A percentile compares a stretch with the other conserved stretches of the same genome.
Evolutionary conservation across 2,113 vertebrate genomes (phyloP).

Genomic region (Passer montanus): DNA sequence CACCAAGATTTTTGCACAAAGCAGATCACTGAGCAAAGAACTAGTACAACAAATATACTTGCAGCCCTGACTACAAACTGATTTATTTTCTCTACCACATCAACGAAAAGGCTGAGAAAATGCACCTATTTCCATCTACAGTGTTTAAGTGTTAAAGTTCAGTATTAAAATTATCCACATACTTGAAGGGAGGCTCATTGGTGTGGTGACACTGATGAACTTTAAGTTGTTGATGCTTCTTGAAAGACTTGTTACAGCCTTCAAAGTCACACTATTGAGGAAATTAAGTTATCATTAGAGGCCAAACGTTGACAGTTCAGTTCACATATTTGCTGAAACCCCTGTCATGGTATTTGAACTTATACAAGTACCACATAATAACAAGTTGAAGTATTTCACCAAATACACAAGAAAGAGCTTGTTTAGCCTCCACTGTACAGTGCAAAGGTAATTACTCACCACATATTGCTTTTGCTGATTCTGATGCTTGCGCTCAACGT

Average conservation of each 20-base stretch:
- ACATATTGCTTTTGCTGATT: slow-evolving; percentile 74
- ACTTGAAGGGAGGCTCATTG: slow-evolving; percentile 81
- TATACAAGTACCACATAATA: neutral
- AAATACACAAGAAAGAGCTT: neutral
- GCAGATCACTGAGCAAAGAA: neutral
- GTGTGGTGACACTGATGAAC: slow-evolving; percentile 83
- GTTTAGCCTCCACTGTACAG: neutral
- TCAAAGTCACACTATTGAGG: slow-evolving; percentile 80
- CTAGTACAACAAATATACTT: neutral
- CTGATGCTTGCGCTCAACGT: slow-evolving; percentile 81
- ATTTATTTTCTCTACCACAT: neutral
- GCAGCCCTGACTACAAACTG: neutral
- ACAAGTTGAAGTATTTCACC: neutral
- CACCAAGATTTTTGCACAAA: neutral
- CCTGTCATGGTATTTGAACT: neutral
- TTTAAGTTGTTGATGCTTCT: slow-evolving; percentile 87
- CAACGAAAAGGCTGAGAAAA: neutral
- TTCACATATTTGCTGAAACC: neutral
- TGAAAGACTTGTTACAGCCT: slow-evolving; percentile 84
- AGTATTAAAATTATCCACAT: slow-evolving; percentile 55
- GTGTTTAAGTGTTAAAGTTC: neutral
- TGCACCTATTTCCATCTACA: neutral
- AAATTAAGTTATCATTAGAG: slow-evolving; percentile 36
- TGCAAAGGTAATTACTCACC: slow-evolving; percentile 69
- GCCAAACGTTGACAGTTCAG: neutral